These are phyloP conservation scores for Nebria brevicollis DNA, from an alignment of 2,888 invertebrate genomes.

Conservation along the genomic window DNA sequence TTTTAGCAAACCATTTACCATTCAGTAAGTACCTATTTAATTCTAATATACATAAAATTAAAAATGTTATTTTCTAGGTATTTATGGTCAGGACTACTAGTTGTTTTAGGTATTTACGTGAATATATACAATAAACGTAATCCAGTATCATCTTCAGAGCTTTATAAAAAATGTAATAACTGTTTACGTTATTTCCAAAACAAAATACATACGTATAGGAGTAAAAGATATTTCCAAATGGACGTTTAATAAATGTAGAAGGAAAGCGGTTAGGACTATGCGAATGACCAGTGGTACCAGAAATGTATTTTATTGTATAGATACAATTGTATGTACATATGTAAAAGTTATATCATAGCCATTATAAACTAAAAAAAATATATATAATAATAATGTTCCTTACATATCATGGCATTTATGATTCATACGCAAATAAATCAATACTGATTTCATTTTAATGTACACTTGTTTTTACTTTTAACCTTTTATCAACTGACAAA, in stretches of 20 bases:
- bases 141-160: constrained; percentile 60
- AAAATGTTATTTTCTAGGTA: constrained; percentile 71
- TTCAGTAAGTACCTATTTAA: constrained; percentile 25
- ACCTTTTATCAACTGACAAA: constrained; percentile 42
- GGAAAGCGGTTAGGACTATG: background rate
- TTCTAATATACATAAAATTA: background rate
- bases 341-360: constrained; percentile 46
- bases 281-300: constrained; percentile 22
- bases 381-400: constrained; percentile 41
- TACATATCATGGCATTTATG: constrained; percentile 47
- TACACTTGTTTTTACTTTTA: constrained; percentile 42
- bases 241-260: constrained; percentile 26
- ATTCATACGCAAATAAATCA: constrained; percentile 47
- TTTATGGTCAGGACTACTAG: constrained; percentile 89
- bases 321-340: constrained; percentile 47
- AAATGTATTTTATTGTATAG: constrained; percentile 48
- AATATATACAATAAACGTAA: constrained; percentile 88
- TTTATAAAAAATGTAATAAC: constrained; percentile 56
- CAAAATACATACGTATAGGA: constrained; percentile 51
- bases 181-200: constrained; percentile 63
- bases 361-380: constrained; percentile 11
- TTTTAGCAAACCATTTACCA: constrained; percentile 92
- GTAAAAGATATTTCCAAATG: constrained; percentile 36
- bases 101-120: constrained; percentile 91
- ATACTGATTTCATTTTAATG: constrained; percentile 44